Evolutionary conservation across 2,797 vertebrate species (phyloP), one percentile per base, ranked within the genome.

Genomic region (Molossus alvarezi): DNA sequence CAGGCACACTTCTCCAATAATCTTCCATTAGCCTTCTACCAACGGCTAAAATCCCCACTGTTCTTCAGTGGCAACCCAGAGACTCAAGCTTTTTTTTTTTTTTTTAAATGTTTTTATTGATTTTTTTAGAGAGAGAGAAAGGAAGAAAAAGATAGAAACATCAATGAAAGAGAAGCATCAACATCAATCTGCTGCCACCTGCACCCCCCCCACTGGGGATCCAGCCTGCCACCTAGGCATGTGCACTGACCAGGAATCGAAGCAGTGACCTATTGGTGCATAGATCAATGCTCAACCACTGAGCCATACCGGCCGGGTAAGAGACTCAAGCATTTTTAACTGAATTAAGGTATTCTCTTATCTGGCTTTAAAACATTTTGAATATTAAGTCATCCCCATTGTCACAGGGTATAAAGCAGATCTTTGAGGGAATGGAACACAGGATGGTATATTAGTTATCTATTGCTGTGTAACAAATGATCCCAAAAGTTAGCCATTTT

Each of bases 251-350:
- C 41, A 45, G 41, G 41, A 45, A 45, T 45, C 41, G 41, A 45
- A 45, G 5, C 41, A 45, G 41, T 45, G 41, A 45, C 41, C 41
- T 45, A 45, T 45, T 45, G 41, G 41, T 45, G 41, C 41, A 45
- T 45, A 45, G 41, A 45, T 45, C 41, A 6, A 45, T 45, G 41
- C 41, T 45, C 41, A 45, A 45, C 41, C 41, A 45, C 41, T 45
- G 41, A 45, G 41, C 41, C 41, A 45, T 6, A 45, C 41, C 3
- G 41, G 41, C 41, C 41, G 41, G 41, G 41, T 45, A 45, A 20
- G 72, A 91, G 29, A 67, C 17, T 83, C 53, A 97, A 75, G 65
- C 27, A 82, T 92, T 97, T 97, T 88, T 85, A 71, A 96, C 21
- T 71, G 69, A 96, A 82, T 84, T 90, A 85, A 25, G 9, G 9